Evolutionary conservation across 1,140 invertebrate genomes (phyloP), one percentile per base, ranked within the genome.

Genomic region (Dolichoris vasculosae): DNA sequence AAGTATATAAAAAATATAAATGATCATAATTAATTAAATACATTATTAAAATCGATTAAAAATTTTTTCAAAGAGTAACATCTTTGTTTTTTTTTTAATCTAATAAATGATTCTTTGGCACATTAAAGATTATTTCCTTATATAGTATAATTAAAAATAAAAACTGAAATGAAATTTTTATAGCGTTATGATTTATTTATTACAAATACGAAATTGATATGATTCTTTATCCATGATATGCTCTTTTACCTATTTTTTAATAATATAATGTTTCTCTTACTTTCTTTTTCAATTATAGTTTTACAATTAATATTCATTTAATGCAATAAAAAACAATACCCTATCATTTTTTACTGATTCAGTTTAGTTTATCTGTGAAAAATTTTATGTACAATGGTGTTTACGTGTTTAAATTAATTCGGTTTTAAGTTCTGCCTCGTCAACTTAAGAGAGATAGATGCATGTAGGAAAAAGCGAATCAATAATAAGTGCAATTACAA

Each of bases 381-480:
- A 77, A 83, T 38, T 83, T 26, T 78, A 84, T 84, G 35, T 84
- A 84, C 75, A 84, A 35, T 76, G 26, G 43, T 32, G 30, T 78
- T 69, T 48, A 51, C 40, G 63, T 4, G 26, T 51, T 43, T 35
- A 35, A 73, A 73, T 40, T 38, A 55, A 55, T 17, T 17, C 15
- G 20, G 6, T 55, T 55, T 55, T 2, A 55, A 2, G 6, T 55
- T 55, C 15, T 9, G 20, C 51, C 20, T 17, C 17, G 20, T 55
- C 13, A 7, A 55, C 4, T 59, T 59, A 59, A 59, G 23, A 59
- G 4, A 59, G 26, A 59, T 26, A 26, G 3, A 59, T 59, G 26
- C 6, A 59, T 26, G 23, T 26, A 23, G 20, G 0, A 59, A 59
- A 3, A 59, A 26, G 2, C 20, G 20, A 17, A 15, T 15, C 20